A percentile compares a stretch with the other conserved stretches of the same genome.
Conservation (phyloP, 1,140 invertebrate species). For the Heliconius himera region DNA sequence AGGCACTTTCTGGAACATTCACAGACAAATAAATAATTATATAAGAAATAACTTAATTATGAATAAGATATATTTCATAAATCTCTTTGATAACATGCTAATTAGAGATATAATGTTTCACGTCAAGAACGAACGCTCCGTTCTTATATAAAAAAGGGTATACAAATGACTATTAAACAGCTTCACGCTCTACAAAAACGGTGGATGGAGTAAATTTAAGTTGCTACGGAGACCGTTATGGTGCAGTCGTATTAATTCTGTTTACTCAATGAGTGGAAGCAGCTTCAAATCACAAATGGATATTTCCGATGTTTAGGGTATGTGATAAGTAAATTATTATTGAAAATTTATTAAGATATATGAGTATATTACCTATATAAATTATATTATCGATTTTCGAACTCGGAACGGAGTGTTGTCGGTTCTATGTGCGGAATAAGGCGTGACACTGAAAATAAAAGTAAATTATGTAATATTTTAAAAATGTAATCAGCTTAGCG, state of each 20-base stretch:
- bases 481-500: no score
- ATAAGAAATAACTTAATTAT: constrained; percentile 2
- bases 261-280: neutral
- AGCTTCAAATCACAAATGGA: neutral
- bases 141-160: constrained; percentile 8
- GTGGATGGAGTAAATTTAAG: neutral
- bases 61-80: constrained; percentile 24
- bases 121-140: neutral
- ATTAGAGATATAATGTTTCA: constrained; percentile 13
- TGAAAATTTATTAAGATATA: no score
- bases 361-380: no score
- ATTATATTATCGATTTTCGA: no score
- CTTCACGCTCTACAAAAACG: constrained; percentile 10
- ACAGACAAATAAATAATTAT: neutral
- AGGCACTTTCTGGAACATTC: no score
- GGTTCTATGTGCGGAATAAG: no score
- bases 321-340: no score
- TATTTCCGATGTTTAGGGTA: no score
- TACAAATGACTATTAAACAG: constrained; percentile 9
- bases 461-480: no score
- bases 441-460: no score
- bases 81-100: constrained; percentile 6
- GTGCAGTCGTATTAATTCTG: neutral
- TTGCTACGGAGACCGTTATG: neutral
- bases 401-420: no score